Percentiles rank a stretch among this genome's conserved stretches.
phyloP scores from a whole-genome alignment of 2,888 invertebrate genomes.

The Sinelater perroti region DNA sequence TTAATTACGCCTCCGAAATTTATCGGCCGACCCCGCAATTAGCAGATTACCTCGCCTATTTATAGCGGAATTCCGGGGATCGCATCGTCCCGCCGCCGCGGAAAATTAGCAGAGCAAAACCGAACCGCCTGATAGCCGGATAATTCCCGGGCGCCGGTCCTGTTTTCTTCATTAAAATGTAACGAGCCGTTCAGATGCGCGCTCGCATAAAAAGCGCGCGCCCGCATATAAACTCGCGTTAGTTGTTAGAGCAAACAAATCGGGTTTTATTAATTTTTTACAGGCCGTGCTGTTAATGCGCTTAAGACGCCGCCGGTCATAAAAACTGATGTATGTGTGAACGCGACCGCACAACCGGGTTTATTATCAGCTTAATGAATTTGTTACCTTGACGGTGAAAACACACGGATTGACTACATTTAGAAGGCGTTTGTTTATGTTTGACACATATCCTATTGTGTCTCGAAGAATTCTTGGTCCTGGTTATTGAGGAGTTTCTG shows the following conservation, averaged over 20 bases:
- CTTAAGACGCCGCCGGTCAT: too few species aligned
- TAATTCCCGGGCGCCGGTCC: slow-evolving; percentile 25
- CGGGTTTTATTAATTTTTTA: slow-evolving; percentile 18
- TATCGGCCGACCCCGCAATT: slow-evolving; percentile 10
- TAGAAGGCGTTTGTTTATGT: too few species aligned
- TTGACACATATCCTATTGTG: too few species aligned
- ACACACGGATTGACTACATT: too few species aligned
- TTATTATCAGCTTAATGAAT: too few species aligned
- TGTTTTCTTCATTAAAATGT: slow-evolving; percentile 40
- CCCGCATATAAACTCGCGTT: slow-evolving; percentile 26
- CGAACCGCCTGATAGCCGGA: slow-evolving; percentile 18
- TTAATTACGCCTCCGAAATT: slow-evolving; percentile 16
- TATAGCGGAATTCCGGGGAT: slow-evolving; percentile 17
- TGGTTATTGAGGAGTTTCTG: too few species aligned
- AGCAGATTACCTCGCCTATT: slow-evolving; percentile 24
- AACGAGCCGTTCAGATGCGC: slow-evolving; percentile 38
- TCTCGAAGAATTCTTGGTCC: too few species aligned
- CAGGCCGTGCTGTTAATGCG: too few species aligned
- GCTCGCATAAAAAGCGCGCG: slow-evolving; percentile 31
- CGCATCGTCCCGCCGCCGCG: slow-evolving; percentile 13
- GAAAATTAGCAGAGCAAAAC: slow-evolving; percentile 14
- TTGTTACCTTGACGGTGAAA: too few species aligned
- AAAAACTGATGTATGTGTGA: too few species aligned
- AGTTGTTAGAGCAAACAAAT: slow-evolving; percentile 22
- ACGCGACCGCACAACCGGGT: too few species aligned